phyloP scores from a whole-genome alignment of 1,140 invertebrate species.

The Aethina tumida region DNA sequence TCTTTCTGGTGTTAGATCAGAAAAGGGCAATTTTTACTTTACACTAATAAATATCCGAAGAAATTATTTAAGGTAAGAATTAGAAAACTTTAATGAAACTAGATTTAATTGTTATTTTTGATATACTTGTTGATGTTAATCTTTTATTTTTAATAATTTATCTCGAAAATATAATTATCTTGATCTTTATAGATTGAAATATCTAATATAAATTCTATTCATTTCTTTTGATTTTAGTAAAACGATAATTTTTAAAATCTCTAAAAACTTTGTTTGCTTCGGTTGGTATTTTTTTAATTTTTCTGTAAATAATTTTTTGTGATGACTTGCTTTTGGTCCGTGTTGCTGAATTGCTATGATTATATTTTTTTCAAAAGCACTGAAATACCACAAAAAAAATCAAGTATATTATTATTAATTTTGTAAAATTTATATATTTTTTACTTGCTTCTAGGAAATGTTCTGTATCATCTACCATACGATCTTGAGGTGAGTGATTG shows the following conservation, averaged over 20 bases:
- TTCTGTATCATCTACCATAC: conserved; percentile 84
- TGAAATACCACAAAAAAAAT: conserved; percentile 75
- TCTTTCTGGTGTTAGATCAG: conserved; percentile 7
- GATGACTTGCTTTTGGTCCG: conserved; percentile 9
- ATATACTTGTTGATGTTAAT: conserved; percentile 77
- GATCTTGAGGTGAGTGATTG: conserved; percentile 69
- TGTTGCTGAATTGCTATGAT: conserved; percentile 5
- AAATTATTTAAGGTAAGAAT: too few relatives aligned
- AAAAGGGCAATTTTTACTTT: conserved; percentile 11
- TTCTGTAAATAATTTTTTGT: neutral
- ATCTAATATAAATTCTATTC: conserved; percentile 5
- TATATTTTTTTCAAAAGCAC: neutral
- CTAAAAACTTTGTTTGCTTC: neutral
- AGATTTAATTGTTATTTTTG: too few relatives aligned
- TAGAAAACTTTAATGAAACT: conserved; percentile 1
- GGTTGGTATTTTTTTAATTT: neutral
- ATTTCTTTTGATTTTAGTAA: neutral
- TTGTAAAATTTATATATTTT: conserved; percentile 96
- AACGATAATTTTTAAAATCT: neutral
- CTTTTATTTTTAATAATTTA: conserved; percentile 1
- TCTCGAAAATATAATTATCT: conserved; percentile 4
- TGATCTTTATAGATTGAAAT: too few relatives aligned
- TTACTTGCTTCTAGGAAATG: conserved; percentile 83
- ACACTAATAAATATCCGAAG: too few relatives aligned
- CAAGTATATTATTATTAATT: conserved; percentile 87